These are phyloP conservation scores for Pomacea maculata DNA, from an alignment of 1,140 invertebrate genomes.

Conservation along the genomic window DNA sequence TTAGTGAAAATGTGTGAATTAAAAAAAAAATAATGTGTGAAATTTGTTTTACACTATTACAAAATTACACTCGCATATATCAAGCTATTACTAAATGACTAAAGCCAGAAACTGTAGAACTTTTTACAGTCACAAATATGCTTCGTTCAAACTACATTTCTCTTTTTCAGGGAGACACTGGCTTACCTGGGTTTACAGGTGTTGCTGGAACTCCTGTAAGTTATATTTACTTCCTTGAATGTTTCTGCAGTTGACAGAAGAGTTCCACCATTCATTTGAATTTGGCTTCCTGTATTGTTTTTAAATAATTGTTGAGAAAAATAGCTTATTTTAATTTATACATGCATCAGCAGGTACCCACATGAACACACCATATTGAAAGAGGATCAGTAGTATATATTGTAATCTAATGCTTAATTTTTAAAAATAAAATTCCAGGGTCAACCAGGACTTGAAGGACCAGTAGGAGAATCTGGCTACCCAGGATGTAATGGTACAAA, in stretches of 20 bases:
- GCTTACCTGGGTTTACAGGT: constrained; percentile 56
- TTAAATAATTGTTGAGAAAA: too few relatives aligned
- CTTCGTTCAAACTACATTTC: constrained; percentile 10
- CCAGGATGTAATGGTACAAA: constrained; percentile 63
- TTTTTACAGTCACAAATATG: too few relatives aligned
- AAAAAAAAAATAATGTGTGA: too few relatives aligned
- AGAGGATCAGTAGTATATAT: too few relatives aligned
- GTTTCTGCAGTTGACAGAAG: too few relatives aligned
- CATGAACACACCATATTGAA: neutral
- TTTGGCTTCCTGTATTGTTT: too few relatives aligned
- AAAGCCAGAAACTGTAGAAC: too few relatives aligned
- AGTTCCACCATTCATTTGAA: too few relatives aligned
- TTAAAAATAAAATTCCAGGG: constrained; percentile 43
- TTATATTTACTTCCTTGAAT: neutral
- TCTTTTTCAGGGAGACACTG: constrained; percentile 54
- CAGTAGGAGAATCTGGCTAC: constrained; percentile 50
- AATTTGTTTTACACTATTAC: too few relatives aligned
- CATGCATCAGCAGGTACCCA: neutral
- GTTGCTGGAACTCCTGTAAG: constrained; percentile 59
- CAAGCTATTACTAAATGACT: neutral
- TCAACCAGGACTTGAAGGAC: constrained; percentile 54
- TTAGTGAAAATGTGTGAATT: too few relatives aligned
- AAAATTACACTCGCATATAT: too few relatives aligned
- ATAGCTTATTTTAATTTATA: neutral
- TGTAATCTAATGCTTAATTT: too few relatives aligned